phyloP scores from a whole-genome alignment of 2,113 vertebrate genomes.

The Illadopsis cleaveri region DNA sequence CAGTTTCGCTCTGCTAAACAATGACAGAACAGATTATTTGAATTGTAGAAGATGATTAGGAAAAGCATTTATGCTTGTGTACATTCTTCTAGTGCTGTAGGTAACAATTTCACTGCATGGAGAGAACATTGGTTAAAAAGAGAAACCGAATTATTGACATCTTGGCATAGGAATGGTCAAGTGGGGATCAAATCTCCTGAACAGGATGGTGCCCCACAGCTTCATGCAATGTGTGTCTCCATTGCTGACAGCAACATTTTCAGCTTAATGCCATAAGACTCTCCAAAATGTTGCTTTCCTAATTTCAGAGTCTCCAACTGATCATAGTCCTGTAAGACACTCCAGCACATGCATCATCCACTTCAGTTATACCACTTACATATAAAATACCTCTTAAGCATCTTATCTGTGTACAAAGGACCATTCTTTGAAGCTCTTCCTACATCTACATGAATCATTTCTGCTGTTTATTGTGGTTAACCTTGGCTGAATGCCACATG shows the following conservation, averaged over 20 bases:
- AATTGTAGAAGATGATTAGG: background rate
- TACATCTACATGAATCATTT: background rate
- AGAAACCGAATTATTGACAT: background rate
- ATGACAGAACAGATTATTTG: background rate
- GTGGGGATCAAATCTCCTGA: background rate
- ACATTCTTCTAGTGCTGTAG: background rate
- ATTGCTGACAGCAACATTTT: background rate
- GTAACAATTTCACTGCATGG: background rate
- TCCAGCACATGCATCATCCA: background rate
- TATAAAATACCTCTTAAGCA: background rate
- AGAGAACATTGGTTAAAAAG: background rate
- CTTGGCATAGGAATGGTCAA: background rate
- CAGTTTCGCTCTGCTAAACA: background rate
- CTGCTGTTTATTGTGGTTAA: background rate
- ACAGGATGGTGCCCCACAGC: background rate
- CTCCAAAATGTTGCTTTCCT: background rate
- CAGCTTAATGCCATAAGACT: fast-evolving
- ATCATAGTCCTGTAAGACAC: background rate
- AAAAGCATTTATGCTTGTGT: background rate
- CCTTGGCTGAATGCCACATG: fast-evolving
- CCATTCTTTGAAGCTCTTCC: background rate
- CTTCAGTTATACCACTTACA: background rate
- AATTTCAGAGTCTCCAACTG: background rate
- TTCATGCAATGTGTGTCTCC: background rate
- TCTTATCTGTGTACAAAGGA: background rate